Base-by-base conservation (phyloP, 1,140 invertebrate species). In the Gonatopus flavifemur region DNA sequence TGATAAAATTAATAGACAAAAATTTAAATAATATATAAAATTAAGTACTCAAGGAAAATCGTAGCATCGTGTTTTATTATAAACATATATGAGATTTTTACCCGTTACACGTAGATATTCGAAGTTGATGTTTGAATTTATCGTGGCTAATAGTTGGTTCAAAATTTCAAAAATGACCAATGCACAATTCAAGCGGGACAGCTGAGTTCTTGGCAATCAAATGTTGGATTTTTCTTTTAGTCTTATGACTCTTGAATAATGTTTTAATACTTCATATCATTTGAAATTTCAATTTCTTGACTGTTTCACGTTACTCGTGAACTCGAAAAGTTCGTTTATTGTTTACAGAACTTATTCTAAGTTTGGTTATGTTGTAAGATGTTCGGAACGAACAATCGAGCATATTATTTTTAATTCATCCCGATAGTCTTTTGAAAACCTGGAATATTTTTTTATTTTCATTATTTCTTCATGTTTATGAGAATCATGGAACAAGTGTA, bases 151-250 rank as follows among this genome's bases (percentile, higher is more conserved):
- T 54, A 19, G 54, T 52, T 55, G 65, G 70, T 77, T 77, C 66
- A 77, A 78, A 78, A 77, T 78, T 78, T 78, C 71, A 78, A 78
- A 78, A 77, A 69, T 77, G 53, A 70, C 61, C 67, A 66, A 69
- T 72, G 65, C 49, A 66, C 61, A 62, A 67, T 74, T 78, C 62
- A 69, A 74, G 71, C 68, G 67, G 66, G 62, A 72, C 67, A 56
- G 53, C 40, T 38, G 52, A 64, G 48, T 38, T 31, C 18, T 39
- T 49, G 44, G 49, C 47, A 61, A 57, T 69, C 67, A 66, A 64
- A 74, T 66, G 66, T 68, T 62, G 48, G 70, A 64, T 74, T 77
- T 76, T 69, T 55, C 39, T 38, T 31, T 20, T 45, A 41, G 43
- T 52, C 40, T 33, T 42, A 38, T 40, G 51, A 40, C 49, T 56